Percentiles rank a stretch among this genome's conserved stretches.
These are phyloP conservation scores for Drosophila parabipectinata DNA, from an alignment of 1,140 invertebrate species.

Conservation along the genomic window DNA sequence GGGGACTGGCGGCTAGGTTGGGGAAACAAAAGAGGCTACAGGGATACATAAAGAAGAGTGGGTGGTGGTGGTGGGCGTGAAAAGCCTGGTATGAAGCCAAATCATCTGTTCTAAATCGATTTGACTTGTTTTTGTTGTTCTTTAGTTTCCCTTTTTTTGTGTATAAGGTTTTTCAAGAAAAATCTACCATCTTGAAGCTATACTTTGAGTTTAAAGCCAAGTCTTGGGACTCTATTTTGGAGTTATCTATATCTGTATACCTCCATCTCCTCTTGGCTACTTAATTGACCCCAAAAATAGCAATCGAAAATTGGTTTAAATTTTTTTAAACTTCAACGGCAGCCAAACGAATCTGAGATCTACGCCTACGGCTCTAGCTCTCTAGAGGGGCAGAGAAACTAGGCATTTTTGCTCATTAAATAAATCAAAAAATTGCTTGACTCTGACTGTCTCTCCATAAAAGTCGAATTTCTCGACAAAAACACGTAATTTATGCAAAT, in stretches of 20 bases:
- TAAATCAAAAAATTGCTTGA: constrained; percentile 69
- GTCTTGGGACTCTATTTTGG: not conserved
- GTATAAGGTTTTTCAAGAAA: not conserved
- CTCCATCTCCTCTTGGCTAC: constrained; percentile 30
- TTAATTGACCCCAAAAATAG: constrained; percentile 76
- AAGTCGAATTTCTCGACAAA: constrained; percentile 50
- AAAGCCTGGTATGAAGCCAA: constrained; percentile 57
- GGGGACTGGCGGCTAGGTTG: constrained; percentile 11
- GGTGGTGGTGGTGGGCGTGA: constrained; percentile 2
- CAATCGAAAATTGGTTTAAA: constrained; percentile 63
- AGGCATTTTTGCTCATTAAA: constrained; percentile 75
- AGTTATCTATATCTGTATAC: constrained; percentile 18
- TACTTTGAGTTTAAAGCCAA: too few species aligned
- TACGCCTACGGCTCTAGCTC: constrained; percentile 32
- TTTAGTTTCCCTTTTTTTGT: constrained; percentile 15
- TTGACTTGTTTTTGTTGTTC: constrained; percentile 55
- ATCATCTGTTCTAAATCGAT: constrained; percentile 82
- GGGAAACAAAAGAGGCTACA: constrained; percentile 30
- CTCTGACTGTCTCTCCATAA: constrained; percentile 40
- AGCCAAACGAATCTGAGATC: constrained; percentile 43
- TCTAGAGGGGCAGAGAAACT: constrained; percentile 13
- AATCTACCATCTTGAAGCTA: not conserved
- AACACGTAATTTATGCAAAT: constrained; percentile 73
- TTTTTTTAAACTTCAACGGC: constrained; percentile 67
- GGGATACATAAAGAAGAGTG: constrained; percentile 49